Conservation (phyloP, 2,888 invertebrate species). For the Nesidiocoris tenuis region DNA sequence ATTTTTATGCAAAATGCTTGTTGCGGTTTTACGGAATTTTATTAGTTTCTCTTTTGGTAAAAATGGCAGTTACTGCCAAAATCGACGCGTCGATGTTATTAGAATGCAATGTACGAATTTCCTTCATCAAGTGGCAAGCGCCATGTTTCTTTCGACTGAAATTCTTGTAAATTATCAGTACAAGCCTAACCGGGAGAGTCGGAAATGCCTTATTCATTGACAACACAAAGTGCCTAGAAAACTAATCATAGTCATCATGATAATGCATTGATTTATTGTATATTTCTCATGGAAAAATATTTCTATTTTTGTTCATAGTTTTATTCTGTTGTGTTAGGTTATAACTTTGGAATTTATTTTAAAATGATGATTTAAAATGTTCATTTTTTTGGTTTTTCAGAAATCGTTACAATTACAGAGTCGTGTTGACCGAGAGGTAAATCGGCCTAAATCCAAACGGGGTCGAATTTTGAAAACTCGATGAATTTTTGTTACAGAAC, state of each 20-base stretch:
- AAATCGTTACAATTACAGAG: conserved; percentile 4
- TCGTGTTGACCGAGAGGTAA: conserved; percentile 13
- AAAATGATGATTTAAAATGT: background rate
- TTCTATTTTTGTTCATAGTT: background rate
- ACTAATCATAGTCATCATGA: background rate
- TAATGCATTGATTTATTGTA: background rate
- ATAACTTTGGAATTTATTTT: background rate
- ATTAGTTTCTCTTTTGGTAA: too few relatives aligned
- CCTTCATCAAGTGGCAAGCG: background rate
- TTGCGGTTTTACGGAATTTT: too few relatives aligned
- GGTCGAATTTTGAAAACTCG: background rate
- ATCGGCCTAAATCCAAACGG: background rate
- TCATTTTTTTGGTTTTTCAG: conserved; percentile 8
- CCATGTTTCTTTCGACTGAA: background rate
- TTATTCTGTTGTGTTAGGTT: background rate
- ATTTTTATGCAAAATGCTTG: too few relatives aligned
- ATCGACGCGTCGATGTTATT: background rate
- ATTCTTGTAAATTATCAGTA: background rate
- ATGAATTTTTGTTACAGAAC: background rate
- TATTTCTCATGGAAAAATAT: background rate
- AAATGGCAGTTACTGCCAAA: too few relatives aligned
- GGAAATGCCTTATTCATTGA: background rate
- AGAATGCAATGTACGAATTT: background rate
- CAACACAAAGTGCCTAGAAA: background rate
- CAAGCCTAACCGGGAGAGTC: background rate